Evolutionary conservation across 2,113 vertebrate species (phyloP), one percentile per base, ranked within the genome.

Genomic region (Carettochelys insculpta): DNA sequence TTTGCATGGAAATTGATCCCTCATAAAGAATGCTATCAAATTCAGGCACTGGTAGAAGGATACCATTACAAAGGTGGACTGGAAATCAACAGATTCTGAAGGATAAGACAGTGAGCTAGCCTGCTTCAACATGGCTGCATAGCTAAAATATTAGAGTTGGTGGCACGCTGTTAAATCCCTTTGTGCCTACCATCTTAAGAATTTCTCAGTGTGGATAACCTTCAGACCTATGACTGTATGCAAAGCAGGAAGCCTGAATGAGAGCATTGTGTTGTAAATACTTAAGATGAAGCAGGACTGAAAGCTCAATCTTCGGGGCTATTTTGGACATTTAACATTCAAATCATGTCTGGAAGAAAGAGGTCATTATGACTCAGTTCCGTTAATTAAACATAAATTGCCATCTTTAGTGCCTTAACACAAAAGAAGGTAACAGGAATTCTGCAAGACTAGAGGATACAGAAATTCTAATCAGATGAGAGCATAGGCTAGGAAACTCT

Each of bases 161-260:
- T 97, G 96, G 94, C 94, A 94, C 97, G 96, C 96, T 94, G 96
- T 94, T 96, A 92, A 96, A 94, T 96, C 94, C 93, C 96, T 97
- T 97, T 96, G 96, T 97, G 95, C 88, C 56, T 88, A 92, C 95
- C 93, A 58, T 96, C 97, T 97, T 93, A 96, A 97, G 98, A 96
- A 98, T 98, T 97, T 97, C 97, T 95, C 97, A 97, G 97, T 98
- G 97, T 97, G 97, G 97, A 96, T 98, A 98, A 98, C 98, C 98
- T 98, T 97, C 93, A 97, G 96, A 96, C 97, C 98, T 95, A 98
- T 71, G 97, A 98, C 98, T 98, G 96, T 98, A 98, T 98, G 98
- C 97, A 98, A 97, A 98, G 97, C 75, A 93, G 94, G 83, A 80
- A 90, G 93, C 92, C 95, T 98, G 95, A 98, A 97, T 96, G 91